Evolutionary conservation across 2,888 invertebrate species (phyloP).

Genomic region (Eristalis intricaria): DNA sequence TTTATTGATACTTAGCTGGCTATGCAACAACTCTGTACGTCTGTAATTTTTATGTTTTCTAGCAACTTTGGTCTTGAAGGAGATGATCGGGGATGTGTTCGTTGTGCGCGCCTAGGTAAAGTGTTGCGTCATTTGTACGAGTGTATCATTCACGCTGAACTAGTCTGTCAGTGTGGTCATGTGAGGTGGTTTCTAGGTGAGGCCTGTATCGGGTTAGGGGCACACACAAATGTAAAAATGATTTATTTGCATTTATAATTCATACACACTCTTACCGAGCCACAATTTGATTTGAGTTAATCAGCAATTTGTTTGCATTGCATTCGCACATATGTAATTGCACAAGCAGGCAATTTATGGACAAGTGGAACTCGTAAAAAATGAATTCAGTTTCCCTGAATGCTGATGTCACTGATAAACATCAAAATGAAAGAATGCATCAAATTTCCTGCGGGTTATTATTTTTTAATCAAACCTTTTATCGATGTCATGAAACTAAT

Average conservation of each 20-base stretch:
- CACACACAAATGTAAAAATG: neutral
- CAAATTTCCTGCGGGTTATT: too few species aligned
- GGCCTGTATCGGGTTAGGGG: neutral
- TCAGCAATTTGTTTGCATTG: neutral
- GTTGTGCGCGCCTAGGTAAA: neutral
- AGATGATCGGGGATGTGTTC: neutral
- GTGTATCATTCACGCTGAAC: neutral
- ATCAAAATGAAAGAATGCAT: neutral
- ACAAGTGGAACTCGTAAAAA: neutral
- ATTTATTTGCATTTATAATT: neutral
- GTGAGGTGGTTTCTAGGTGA: neutral
- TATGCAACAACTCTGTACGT: too few species aligned
- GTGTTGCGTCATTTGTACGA: neutral
- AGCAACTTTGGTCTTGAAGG: neutral
- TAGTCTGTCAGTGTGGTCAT: neutral
- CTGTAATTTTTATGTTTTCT: neutral
- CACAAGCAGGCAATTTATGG: neutral
- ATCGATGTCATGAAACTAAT: too few species aligned
- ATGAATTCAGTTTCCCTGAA: neutral
- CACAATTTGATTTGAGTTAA: neutral
- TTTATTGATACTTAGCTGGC: neutral
- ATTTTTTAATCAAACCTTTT: too few species aligned
- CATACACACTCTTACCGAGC: neutral
- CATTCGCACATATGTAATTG: slow-evolving; percentile 1
- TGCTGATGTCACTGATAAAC: neutral